phyloP scores from a whole-genome alignment of 2,888 invertebrate species.

The Ectemnius continuus region DNA sequence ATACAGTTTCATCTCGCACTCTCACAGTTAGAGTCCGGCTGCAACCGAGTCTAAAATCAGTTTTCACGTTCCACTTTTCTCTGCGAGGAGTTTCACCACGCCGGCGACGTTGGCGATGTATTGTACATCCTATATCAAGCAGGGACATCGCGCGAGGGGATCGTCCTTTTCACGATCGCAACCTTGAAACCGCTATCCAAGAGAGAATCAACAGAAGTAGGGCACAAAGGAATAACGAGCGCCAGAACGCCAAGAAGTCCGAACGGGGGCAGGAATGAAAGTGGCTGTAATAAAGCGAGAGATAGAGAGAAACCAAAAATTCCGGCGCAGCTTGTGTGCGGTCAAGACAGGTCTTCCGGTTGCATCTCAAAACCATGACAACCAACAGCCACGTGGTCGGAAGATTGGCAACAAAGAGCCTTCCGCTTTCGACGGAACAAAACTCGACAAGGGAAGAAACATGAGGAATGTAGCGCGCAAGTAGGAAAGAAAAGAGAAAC shows the following conservation, averaged over 20 bases:
- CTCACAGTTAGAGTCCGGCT: slow-evolving; percentile 21
- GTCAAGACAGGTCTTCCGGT: no score
- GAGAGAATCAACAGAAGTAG: slow-evolving; percentile 13
- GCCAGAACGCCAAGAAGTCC: neutral
- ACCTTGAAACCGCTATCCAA: slow-evolving; percentile 53
- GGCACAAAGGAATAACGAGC: neutral
- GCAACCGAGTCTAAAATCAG: slow-evolving; percentile 47
- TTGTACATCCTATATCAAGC: slow-evolving; percentile 41
- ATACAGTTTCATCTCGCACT: slow-evolving; percentile 44
- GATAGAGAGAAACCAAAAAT: neutral
- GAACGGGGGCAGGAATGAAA: neutral
- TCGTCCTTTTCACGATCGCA: slow-evolving; percentile 41
- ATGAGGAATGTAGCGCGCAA: neutral
- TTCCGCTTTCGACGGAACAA: slow-evolving; percentile 27
- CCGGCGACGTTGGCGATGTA: slow-evolving; percentile 18
- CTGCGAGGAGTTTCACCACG: slow-evolving; percentile 34
- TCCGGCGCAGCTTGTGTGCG: neutral
- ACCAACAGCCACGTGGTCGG: slow-evolving; percentile 25
- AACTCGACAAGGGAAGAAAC: slow-evolving; percentile 10
- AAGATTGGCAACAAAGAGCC: slow-evolving; percentile 18
- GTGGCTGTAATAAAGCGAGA: neutral
- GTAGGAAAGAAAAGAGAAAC: slow-evolving; percentile 5
- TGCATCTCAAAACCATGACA: slow-evolving; percentile 10
- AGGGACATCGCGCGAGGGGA: slow-evolving; percentile 17
- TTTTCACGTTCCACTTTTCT: slow-evolving; percentile 48